Percentiles rank a stretch among this genome's conserved stretches.
Evolutionary conservation across 2,113 vertebrate species (phyloP).

Genomic region (Microcebus ravelobensis): DNA sequence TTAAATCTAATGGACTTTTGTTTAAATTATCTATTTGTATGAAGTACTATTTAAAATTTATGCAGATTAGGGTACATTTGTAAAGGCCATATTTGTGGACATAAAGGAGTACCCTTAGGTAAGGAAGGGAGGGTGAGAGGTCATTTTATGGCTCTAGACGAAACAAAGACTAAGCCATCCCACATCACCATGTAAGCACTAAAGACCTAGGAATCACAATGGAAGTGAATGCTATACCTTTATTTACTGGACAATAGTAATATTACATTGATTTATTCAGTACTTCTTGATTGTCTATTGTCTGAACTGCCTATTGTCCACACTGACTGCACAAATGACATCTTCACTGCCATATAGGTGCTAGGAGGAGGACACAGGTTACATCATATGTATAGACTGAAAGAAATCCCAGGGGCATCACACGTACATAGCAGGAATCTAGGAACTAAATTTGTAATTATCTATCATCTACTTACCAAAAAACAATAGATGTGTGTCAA

Average conservation of each 20-base stretch:
- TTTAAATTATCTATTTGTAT: background rate
- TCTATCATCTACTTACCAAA: background rate
- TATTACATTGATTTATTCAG: conserved; percentile 3
- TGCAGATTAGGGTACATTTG: background rate
- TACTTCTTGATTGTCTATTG: background rate
- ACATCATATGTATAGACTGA: background rate
- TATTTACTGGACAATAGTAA: background rate
- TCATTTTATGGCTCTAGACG: background rate
- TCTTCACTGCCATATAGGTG: background rate
- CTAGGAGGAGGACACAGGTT: background rate
- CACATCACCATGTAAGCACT: background rate
- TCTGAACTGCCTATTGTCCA: background rate
- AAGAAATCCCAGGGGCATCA: background rate
- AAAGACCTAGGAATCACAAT: background rate
- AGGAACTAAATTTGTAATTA: conserved; percentile 16
- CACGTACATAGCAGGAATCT: background rate
- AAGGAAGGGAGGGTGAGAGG: background rate
- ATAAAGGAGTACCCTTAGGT: background rate
- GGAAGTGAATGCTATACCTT: background rate
- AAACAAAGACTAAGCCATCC: background rate
- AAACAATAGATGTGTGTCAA: background rate
- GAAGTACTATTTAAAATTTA: conserved; percentile 33
- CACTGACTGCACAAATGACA: background rate
- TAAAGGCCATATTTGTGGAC: background rate
- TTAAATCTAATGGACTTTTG: background rate